phyloP scores from a whole-genome alignment of 2,888 invertebrate species.

The Xylota segnis region DNA sequence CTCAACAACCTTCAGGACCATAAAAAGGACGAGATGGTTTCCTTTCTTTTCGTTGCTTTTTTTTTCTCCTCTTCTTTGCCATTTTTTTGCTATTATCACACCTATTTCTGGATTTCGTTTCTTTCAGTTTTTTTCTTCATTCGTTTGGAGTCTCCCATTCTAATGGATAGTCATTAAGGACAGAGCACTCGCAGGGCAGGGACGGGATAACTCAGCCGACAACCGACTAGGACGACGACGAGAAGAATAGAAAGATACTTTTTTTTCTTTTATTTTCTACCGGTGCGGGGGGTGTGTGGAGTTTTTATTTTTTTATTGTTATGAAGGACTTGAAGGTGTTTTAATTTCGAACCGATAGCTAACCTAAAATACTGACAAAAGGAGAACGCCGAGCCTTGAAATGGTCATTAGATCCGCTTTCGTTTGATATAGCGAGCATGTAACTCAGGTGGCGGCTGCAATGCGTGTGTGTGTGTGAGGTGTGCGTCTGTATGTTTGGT shows the following conservation, averaged over 20 bases:
- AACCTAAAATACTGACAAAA: constrained; percentile 29
- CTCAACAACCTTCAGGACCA: constrained; percentile 2
- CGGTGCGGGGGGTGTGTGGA: not conserved
- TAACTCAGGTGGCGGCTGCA: constrained; percentile 36
- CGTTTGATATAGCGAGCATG: no score
- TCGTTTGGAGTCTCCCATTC: not conserved
- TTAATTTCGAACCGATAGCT: constrained; percentile 53
- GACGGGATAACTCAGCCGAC: constrained; percentile 35
- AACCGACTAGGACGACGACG: no score
- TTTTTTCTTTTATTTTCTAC: not conserved
- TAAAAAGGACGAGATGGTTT: not conserved
- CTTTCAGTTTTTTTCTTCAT: not conserved
- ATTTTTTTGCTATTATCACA: constrained; percentile 32
- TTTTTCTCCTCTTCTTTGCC: not conserved
- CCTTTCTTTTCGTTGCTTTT: no score
- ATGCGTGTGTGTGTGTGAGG: not conserved
- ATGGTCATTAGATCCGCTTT: constrained; percentile 57
- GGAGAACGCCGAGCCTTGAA: constrained; percentile 36
- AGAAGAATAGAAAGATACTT: constrained; percentile 30
- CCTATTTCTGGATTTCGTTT: constrained; percentile 23
- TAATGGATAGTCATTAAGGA: constrained; percentile 56
- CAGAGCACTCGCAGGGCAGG: constrained; percentile 21
- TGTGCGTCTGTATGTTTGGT: constrained; percentile 5
- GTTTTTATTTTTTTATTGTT: not conserved
- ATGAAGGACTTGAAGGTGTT: constrained; percentile 36